Percentiles rank a stretch among this genome's conserved stretches.
phyloP scores from a whole-genome alignment of 2,797 vertebrate genomes.

The Characodon lateralis region DNA sequence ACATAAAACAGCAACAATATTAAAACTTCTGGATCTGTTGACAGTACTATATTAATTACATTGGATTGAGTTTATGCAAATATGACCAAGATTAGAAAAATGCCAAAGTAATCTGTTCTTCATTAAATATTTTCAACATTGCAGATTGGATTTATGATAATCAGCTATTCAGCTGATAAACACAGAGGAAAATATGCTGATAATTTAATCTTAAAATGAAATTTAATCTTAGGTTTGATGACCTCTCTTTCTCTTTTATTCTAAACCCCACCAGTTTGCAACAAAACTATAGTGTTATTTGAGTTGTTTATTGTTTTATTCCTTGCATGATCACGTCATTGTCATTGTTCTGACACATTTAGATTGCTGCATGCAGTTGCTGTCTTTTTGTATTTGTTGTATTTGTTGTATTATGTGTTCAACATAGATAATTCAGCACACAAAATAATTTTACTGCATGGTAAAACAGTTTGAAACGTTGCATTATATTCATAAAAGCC shows the following conservation, averaged over 20 bases:
- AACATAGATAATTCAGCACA: not conserved
- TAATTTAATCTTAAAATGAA: not conserved
- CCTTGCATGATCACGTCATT: conserved; percentile 61
- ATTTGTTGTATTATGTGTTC: conserved; percentile 22
- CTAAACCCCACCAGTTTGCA: conserved; percentile 1
- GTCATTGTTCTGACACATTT: conserved; percentile 31
- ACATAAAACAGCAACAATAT: not conserved
- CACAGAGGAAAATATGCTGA: not conserved
- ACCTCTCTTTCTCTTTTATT: not conserved
- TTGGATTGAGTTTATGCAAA: conserved; percentile 1
- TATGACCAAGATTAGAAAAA: not conserved
- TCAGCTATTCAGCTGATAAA: not conserved
- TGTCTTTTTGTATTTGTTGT: conserved; percentile 20
- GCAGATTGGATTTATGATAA: not conserved
- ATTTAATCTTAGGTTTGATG: not conserved
- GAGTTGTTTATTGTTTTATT: conserved; percentile 39
- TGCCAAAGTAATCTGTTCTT: not conserved
- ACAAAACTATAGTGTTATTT: not conserved
- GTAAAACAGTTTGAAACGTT: conserved; percentile 34
- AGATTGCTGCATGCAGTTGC: conserved; percentile 51
- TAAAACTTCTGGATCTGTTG: not conserved
- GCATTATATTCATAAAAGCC: conserved; percentile 17
- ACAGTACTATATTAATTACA: not conserved
- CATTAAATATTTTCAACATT: conserved; percentile 16
- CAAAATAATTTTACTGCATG: conserved; percentile 21